Evolutionary conservation across 1,140 invertebrate species (phyloP).

Genomic region (Monomorium pharaonis): DNA sequence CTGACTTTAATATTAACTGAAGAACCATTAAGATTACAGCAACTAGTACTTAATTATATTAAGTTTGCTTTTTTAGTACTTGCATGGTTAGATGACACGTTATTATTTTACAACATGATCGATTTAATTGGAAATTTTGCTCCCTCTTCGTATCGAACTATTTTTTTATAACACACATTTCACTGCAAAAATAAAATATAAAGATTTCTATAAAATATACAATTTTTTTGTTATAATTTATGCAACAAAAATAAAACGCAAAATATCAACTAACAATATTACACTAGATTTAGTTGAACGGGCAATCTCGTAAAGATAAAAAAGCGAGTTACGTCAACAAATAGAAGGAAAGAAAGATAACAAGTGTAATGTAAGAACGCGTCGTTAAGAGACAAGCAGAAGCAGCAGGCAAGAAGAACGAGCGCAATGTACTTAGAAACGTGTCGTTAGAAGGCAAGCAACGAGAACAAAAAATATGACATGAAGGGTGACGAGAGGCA

Average conservation of each 20-base stretch:
- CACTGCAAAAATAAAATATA: not conserved
- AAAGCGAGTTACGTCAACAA: conserved; percentile 1
- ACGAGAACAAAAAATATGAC: conserved; percentile 12
- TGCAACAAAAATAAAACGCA: not conserved
- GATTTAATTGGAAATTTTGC: no score
- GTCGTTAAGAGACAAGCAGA: conserved; percentile 1
- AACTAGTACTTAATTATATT: no score
- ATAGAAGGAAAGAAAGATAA: conserved; percentile 28
- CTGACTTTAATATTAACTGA: not conserved
- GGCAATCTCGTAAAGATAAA: not conserved
- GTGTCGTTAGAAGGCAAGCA: not conserved
- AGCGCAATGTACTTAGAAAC: conserved; percentile 17
- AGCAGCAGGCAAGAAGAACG: not conserved
- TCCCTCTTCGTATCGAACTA: not conserved
- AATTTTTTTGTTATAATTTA: not conserved
- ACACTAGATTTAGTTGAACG: not conserved
- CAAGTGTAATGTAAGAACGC: conserved; percentile 15
- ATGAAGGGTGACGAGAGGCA: conserved; percentile 7
- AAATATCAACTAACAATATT: not conserved
- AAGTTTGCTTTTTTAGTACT: no score
- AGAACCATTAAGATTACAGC: not conserved
- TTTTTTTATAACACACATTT: not conserved
- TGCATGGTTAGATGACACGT: no score
- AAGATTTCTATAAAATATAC: not conserved
- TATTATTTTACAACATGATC: no score